Conservation (phyloP, 2,797 vertebrate genomes). For the Centroberyx gerrardi region DNA sequence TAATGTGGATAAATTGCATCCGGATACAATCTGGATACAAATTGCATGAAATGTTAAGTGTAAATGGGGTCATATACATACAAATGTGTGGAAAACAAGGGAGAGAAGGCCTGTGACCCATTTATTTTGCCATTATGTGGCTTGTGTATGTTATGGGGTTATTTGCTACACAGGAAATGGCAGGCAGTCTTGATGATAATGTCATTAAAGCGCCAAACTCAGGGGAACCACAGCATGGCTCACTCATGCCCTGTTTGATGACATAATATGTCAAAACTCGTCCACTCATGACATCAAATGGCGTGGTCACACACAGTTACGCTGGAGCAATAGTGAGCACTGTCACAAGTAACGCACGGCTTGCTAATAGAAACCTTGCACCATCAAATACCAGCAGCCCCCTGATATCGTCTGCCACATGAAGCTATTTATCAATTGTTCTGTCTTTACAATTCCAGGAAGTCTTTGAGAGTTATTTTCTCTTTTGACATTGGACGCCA, state of each 20-base stretch:
- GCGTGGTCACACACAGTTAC: constrained; percentile 31
- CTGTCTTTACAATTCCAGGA: too few relatives aligned
- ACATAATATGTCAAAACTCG: constrained; percentile 49
- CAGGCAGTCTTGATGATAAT: constrained; percentile 60
- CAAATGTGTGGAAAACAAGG: constrained; percentile 24
- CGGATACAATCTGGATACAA: too few relatives aligned
- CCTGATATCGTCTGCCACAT: background rate
- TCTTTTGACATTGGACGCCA: too few relatives aligned
- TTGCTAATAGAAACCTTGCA: background rate
- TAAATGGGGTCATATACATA: background rate
- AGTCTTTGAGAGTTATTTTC: too few relatives aligned
- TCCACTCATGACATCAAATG: constrained; percentile 41
- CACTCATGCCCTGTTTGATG: constrained; percentile 31
- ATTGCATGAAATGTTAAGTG: too few relatives aligned
- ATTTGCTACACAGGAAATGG: constrained; percentile 51
- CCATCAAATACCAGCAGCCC: background rate
- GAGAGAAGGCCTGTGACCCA: constrained; percentile 60
- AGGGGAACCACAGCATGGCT: constrained; percentile 47
- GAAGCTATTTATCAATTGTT: too few relatives aligned
- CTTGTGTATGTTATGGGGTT: constrained; percentile 60
- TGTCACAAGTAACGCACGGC: too few relatives aligned
- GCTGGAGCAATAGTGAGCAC: constrained; percentile 7
- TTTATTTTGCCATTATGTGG: constrained; percentile 67
- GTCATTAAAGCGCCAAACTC: constrained; percentile 55
- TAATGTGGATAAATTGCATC: too few relatives aligned